These are phyloP conservation scores for Diarsia brunnea DNA, from an alignment of 2,888 invertebrate genomes.

Conservation along the genomic window DNA sequence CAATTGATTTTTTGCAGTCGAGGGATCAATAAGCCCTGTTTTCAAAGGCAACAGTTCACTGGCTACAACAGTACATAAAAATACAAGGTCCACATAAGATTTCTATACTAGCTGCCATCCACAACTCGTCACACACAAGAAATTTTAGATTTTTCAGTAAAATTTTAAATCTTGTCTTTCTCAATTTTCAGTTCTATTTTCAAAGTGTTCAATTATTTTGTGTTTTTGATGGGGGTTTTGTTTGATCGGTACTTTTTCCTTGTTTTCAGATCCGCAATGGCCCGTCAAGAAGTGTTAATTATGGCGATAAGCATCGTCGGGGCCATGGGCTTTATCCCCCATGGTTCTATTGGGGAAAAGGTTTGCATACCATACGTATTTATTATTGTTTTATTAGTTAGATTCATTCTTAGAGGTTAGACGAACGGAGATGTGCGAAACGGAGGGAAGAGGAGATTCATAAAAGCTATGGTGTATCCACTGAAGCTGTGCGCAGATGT, in stretches of 20 bases:
- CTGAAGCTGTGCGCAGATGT: too few species aligned
- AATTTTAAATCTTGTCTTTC: not conserved
- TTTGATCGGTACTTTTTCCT: conserved; percentile 49
- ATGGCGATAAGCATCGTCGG: conserved; percentile 87
- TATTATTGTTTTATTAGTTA: not conserved
- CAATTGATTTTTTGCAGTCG: not conserved
- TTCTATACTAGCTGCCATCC: not conserved
- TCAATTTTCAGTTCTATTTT: not conserved
- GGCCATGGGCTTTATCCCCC: conserved; percentile 88
- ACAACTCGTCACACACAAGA: not conserved
- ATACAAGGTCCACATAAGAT: not conserved
- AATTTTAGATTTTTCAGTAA: not conserved
- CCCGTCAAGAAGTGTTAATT: conserved; percentile 81
- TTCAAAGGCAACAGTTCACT: not conserved
- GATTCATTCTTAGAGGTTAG: too few species aligned
- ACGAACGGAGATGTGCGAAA: too few species aligned
- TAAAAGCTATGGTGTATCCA: too few species aligned
- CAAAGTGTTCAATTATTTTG: not conserved
- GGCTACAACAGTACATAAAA: not conserved
- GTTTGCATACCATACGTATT: conserved; percentile 70
- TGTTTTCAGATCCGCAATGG: conserved; percentile 87
- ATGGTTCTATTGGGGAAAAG: conserved; percentile 90
- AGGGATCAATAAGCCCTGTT: not conserved
- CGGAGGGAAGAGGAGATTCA: too few species aligned
- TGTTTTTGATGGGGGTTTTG: conserved; percentile 19